Evolutionary conservation across 2,113 vertebrate genomes (phyloP).

Genomic region (Rhea pennata): DNA sequence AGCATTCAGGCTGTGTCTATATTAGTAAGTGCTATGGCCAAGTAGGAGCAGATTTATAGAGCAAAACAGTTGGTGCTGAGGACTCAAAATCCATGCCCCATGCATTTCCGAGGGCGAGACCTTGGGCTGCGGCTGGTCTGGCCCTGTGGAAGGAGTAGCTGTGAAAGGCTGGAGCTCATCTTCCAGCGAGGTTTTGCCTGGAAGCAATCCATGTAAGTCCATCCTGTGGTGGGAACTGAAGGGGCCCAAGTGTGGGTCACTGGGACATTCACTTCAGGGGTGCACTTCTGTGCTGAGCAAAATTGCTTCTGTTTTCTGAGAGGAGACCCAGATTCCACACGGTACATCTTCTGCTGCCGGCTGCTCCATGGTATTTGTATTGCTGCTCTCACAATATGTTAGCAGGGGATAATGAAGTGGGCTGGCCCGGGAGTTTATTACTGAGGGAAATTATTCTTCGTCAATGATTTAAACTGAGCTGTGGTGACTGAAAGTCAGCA

Average conservation of each 20-base stretch:
- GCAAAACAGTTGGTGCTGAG: neutral
- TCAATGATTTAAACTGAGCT: neutral
- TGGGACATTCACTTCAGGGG: neutral
- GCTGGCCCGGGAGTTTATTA: neutral
- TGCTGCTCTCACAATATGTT: neutral
- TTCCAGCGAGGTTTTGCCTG: rapidly evolving
- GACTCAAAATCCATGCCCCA: neutral
- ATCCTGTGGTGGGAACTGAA: neutral
- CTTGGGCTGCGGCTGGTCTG: neutral
- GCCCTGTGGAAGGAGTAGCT: neutral
- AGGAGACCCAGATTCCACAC: neutral
- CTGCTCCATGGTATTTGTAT: neutral
- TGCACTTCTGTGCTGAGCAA: neutral
- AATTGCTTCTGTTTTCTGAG: neutral
- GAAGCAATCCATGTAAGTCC: rapidly evolving
- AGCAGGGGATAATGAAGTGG: neutral
- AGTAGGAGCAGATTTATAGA: neutral
- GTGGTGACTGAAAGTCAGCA: neutral
- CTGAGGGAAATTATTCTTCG: neutral
- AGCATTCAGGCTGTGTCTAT: neutral
- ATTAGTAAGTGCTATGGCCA: neutral
- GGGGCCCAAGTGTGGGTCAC: neutral
- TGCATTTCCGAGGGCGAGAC: neutral
- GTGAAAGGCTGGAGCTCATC: neutral
- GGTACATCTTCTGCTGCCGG: rapidly evolving